Conservation (phyloP, 2,113 vertebrate species). For the Hirundichthys speculiger region DNA sequence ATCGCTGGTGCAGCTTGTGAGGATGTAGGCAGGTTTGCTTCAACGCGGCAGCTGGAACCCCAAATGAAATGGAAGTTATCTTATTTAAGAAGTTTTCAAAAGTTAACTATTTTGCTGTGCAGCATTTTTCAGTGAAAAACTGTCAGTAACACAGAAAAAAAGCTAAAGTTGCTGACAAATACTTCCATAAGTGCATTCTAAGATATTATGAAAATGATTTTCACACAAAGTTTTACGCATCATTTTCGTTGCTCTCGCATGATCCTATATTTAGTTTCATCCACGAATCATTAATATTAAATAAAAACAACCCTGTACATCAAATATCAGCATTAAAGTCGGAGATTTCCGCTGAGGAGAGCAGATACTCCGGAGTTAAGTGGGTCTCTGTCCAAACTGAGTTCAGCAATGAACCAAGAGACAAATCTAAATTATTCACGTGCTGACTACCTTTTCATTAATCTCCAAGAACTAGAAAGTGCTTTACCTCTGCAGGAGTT, state of each 20-base stretch:
- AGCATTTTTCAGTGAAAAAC: not conserved
- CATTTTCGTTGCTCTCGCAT: not conserved
- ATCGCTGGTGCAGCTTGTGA: not conserved
- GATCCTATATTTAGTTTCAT: conserved; percentile 1
- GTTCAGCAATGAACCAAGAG: conserved; percentile 59
- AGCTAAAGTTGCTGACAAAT: conserved; percentile 7
- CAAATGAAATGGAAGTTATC: conserved; percentile 6
- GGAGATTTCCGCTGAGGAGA: not conserved
- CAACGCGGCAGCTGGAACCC: not conserved
- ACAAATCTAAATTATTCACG: conserved; percentile 71
- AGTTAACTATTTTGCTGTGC: conserved; percentile 21
- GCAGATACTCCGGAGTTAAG: conserved; percentile 29
- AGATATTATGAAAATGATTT: too few species aligned
- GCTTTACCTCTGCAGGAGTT: conserved; percentile 65
- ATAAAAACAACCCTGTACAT: not conserved
- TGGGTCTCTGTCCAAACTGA: conserved; percentile 30
- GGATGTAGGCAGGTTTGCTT: not conserved
- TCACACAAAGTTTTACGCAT: not conserved
- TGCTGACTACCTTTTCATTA: conserved; percentile 72
- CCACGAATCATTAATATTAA: conserved; percentile 1
- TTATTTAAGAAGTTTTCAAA: not conserved
- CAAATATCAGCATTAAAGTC: not conserved
- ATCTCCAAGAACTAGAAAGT: conserved; percentile 63
- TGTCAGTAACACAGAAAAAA: not conserved
- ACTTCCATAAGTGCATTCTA: conserved; percentile 30